Evolutionary conservation across 2,888 invertebrate genomes (phyloP), one percentile per base, ranked within the genome.

Genomic region (Sicus ferrugineus): DNA sequence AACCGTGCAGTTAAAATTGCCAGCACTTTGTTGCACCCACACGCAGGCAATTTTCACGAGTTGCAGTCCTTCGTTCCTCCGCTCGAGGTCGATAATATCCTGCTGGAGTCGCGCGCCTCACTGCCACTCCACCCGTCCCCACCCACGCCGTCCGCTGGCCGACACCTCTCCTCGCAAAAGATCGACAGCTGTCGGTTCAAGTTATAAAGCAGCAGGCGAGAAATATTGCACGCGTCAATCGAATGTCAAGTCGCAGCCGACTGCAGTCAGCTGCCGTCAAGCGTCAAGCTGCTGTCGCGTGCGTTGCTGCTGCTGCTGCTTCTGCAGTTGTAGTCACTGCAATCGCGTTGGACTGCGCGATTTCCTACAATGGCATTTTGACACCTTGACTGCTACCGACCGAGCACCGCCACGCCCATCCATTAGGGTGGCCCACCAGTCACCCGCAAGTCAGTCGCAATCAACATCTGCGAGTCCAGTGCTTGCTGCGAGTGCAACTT

Each of bases 161-260:
- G 46, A 14, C n/a, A 19, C 46, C 9, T 19, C 28, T 30, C 26
- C n/a, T 61, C 42, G 42, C 61, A 26, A 26, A 26, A 61, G 61
- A 61, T 61, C 61, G 61, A 61, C 23, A 26, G 61, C 61, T 48
- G 63, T 48, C 42, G 28, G 63, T 28, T 63, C 26, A 23, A 54
- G 54, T 54, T 54, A 54, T 54, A 28, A 54, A 26, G 28, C 23
- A 54, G 23, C n/a, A 46, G 19, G 42, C 30, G 23, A 23, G 61
- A 23, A 61, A 61, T 11, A 61, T 68, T 68, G 63, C 67, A 56
- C 71, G 67, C 58, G 69, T 63, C 69, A 71, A 63, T 69, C 54
- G 68, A 62, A 61, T 68, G 68, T 62, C 71, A 67, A 69, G 58
- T 28, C 58, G 67, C 48, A 58, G 67, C 23, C 58, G 28, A 46